A percentile compares a stretch with the other conserved stretches of the same genome.
phyloP scores from a whole-genome alignment of 1,140 invertebrate species.

The Leptonema lineaticorne region DNA sequence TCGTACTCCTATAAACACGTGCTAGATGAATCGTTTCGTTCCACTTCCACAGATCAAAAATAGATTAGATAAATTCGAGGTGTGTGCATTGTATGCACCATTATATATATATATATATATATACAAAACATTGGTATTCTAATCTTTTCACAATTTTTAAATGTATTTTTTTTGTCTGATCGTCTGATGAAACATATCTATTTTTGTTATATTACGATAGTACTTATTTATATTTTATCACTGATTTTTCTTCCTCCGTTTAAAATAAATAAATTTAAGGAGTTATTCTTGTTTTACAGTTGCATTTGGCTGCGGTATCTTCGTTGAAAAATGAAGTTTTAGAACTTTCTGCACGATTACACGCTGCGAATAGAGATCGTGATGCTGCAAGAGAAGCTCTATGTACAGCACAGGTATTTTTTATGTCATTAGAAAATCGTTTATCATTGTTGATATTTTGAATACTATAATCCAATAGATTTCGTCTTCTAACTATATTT shows the following conservation, averaged over 20 bases:
- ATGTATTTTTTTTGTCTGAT: too few relatives aligned
- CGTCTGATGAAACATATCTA: too few relatives aligned
- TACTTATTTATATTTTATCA: too few relatives aligned
- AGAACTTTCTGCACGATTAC: constrained; percentile 34
- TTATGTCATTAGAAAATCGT: neutral
- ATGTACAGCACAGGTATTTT: constrained; percentile 34
- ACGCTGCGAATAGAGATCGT: constrained; percentile 35
- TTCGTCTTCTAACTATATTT: too few relatives aligned
- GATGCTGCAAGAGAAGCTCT: constrained; percentile 36
- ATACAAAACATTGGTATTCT: neutral
- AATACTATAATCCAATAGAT: too few relatives aligned
- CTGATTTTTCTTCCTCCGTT: too few relatives aligned
- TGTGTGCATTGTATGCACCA: constrained; percentile 10
- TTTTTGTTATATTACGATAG: too few relatives aligned
- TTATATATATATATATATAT: neutral
- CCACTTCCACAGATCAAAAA: constrained; percentile 13
- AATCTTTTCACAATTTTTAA: too few relatives aligned
- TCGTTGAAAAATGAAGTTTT: constrained; percentile 41
- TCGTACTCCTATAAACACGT: neutral
- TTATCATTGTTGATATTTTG: too few relatives aligned
- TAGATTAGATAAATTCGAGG: neutral
- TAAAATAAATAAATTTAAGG: too few relatives aligned
- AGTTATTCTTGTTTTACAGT: constrained; percentile 26
- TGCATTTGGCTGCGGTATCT: constrained; percentile 38
- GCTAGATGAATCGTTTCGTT: neutral